Base-by-base conservation (phyloP, 2,113 vertebrate species). In the Pungitius pungitius region DNA sequence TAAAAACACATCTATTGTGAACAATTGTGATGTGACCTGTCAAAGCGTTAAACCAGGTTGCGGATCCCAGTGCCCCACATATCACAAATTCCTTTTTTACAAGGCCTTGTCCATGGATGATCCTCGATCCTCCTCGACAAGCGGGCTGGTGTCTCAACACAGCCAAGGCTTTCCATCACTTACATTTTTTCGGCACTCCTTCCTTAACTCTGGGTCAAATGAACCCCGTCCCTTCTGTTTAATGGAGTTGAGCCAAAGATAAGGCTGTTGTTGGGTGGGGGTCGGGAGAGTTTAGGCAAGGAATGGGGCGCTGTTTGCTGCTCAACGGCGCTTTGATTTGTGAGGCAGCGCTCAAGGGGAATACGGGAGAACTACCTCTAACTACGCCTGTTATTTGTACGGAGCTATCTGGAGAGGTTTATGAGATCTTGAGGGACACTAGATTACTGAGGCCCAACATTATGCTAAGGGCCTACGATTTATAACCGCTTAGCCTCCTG, bases 121-220 rank as follows among this genome's bases (percentile, higher is more conserved):
- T 78, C 59, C 43, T 64, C 56, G 33, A 35, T 35, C 33, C 33
- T 35, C 33, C 33, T 35, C 66, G 71, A 72, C 66, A 82, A 78
- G 80, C 73, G 80, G 35, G 40, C 45, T 55, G 60, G 26, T 71
- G 51, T 66, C 61, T 69, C 85, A 83, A 54, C 76, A 49, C 15
- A 70, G 49, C 65, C 39, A 9, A 78, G 76, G 75, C 64, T 80
- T 75, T 83, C 72, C 61, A 67, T 85, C 82, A 88, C 85, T 26
- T 37, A 58, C 26, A 30, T 61, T 63, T 35, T 54, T 78, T 67
- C 62, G 37, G 70, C 14, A 33, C 43, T 47, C 71, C 52, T 59
- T 80, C 70, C 70, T 74, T 65, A 47, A 80, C 85, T 54, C 86
- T 89, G 82, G 87, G 88, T 87, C 63, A 59, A 67, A 84, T 84